These are phyloP conservation scores for Pemphigus obesinymphae DNA, from an alignment of 1,140 invertebrate genomes.

Conservation along the genomic window DNA sequence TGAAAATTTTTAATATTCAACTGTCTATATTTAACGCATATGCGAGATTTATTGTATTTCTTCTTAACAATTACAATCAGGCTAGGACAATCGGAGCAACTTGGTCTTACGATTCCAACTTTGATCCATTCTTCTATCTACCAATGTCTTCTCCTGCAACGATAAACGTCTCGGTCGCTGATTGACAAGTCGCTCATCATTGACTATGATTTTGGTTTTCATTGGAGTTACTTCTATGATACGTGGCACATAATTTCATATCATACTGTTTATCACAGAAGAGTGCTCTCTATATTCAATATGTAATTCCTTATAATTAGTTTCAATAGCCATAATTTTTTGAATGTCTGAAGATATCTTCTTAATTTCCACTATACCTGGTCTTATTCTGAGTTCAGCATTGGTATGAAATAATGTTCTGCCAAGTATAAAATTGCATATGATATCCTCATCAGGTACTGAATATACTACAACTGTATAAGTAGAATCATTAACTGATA, in stretches of 20 bases:
- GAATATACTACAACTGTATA: neutral
- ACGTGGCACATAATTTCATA: neutral
- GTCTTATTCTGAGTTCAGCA: neutral
- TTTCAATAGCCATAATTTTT: too few species aligned
- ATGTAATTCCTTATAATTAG: neutral
- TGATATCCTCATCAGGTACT: neutral
- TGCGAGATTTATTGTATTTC: neutral
- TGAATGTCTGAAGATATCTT: too few species aligned
- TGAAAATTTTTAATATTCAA: neutral
- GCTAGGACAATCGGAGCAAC: neutral
- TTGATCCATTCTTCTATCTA: neutral
- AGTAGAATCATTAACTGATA: neutral
- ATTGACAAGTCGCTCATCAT: neutral
- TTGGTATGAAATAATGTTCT: too few species aligned
- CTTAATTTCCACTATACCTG: neutral
- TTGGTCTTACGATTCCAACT: neutral
- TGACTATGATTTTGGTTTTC: neutral
- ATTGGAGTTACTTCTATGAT: neutral
- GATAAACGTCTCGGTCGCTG: neutral
- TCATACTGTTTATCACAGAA: neutral
- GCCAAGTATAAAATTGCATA: neutral
- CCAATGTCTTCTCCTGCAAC: neutral
- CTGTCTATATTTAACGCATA: neutral
- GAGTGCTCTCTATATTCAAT: neutral
- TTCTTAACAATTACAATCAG: neutral